Evolutionary conservation across 2,888 invertebrate genomes (phyloP), one percentile per base, ranked within the genome.

Genomic region (Drosophila mettleri): DNA sequence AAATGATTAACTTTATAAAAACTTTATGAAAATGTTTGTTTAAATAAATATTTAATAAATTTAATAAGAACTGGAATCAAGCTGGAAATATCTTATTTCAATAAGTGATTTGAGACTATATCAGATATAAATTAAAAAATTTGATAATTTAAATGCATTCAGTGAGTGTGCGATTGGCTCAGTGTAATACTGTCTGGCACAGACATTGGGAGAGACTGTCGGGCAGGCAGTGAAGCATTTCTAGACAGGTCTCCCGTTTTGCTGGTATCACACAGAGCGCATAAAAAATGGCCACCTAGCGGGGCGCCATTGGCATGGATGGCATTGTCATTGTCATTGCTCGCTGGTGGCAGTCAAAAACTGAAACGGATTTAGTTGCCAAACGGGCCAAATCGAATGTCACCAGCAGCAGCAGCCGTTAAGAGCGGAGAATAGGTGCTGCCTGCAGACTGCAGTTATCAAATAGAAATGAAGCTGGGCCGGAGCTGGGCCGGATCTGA

Each of bases 321-420:
- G 49, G 14, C 49, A 34, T 74, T 62, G 70, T 53, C 76, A 59
- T 72, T 75, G 75, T 73, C 73, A 55, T 41, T 72, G 66, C 51
- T 64, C 66, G 76, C 54, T 63, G 70, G 43, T 58, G 54, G 66
- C 59, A 70, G 76, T 74, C 78, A 78, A 74, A 74, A 74, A 66
- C 74, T 74, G 74, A 72, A 75, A 66, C 58, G 78, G 80, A 78
- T 78, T 78, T 76, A 74, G 77, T 65, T 79, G 79, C 79, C 78
- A 75, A 78, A 65, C 63, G 69, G 62, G 62, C 64, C 62, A 78
- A 78, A 74, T 79, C 78, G 78, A 78, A 75, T 78, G 78, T 75
- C 79, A 79, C 12, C 63, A 51, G 62, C 71, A 74, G 62, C 20
- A 48, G 46, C n/a, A 31, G 58, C 31, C 18, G 46, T 2, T 12